A percentile compares a stretch with the other conserved stretches of the same genome.
Evolutionary conservation across 2,113 vertebrate genomes (phyloP).

Genomic region (Ceyx margarethae): DNA sequence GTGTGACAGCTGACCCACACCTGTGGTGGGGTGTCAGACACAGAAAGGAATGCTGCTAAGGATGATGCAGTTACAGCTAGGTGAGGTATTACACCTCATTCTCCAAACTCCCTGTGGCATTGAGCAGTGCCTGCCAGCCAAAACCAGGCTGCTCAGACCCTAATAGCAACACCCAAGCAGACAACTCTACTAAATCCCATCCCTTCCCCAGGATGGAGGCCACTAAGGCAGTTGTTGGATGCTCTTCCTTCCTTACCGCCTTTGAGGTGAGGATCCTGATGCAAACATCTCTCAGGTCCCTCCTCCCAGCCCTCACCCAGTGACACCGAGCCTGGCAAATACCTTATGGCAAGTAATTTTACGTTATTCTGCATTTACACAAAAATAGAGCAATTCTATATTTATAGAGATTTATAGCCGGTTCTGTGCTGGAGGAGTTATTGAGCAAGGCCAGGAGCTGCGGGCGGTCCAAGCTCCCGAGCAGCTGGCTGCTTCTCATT

Average conservation of each 20-base stretch:
- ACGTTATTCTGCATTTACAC: constrained; percentile 74
- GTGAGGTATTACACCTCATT: not conserved
- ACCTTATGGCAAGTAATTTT: constrained; percentile 69
- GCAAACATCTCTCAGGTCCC: not conserved
- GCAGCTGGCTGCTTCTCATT: constrained; percentile 33
- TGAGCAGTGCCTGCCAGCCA: not conserved
- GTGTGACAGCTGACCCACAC: not conserved
- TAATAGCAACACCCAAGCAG: not conserved
- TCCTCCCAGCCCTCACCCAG: not conserved
- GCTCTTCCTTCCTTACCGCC: not conserved
- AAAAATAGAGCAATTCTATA: constrained; percentile 79
- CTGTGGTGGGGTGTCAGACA: not conserved
- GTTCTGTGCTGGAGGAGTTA: constrained; percentile 61
- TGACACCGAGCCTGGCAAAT: constrained; percentile 35
- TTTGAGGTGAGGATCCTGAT: not conserved
- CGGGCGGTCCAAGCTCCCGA: constrained; percentile 20
- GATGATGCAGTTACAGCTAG: not conserved
- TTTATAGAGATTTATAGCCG: constrained; percentile 72
- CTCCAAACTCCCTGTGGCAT: not conserved
- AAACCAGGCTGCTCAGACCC: not conserved
- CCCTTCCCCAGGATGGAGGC: not conserved
- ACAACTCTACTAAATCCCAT: not conserved
- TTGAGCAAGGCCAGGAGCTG: constrained; percentile 58
- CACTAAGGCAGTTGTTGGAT: not conserved
- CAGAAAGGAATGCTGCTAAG: not conserved